These are phyloP conservation scores for Temnopleurus reevesii DNA, from an alignment of 53 echinoderm and acorn worm species.

Conservation along the genomic window DNA sequence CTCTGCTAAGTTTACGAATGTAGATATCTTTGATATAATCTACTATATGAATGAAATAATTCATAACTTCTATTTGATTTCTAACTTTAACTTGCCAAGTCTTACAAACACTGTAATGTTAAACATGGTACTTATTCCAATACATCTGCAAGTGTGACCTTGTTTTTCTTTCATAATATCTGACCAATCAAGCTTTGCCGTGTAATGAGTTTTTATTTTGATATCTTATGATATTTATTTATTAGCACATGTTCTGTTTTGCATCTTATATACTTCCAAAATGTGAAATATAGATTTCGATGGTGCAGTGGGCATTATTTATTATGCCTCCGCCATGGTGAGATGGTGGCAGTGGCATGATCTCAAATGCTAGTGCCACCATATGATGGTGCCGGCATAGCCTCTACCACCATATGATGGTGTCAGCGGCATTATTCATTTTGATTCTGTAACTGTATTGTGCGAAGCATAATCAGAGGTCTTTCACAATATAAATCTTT, in stretches of 20 bases:
- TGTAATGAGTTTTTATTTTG: constrained; percentile 23
- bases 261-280: not conserved
- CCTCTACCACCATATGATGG: too few relatives aligned
- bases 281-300: not conserved
- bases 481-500: too few relatives aligned
- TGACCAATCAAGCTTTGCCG: constrained; percentile 37
- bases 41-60: too few relatives aligned
- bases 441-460: not conserved
- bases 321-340: too few relatives aligned
- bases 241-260: constrained; percentile 12
- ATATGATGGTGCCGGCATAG: too few relatives aligned
- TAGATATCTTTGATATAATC: too few relatives aligned
- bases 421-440: not conserved
- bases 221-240: not conserved
- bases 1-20: too few relatives aligned
- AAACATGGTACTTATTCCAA: constrained; percentile 24
- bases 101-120: not conserved
- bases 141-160: not conserved
- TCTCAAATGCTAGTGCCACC: too few relatives aligned
- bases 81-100: not conserved
- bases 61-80: not conserved
- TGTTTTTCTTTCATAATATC: constrained; percentile 33
- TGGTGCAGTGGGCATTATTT: too few relatives aligned
- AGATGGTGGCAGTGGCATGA: too few relatives aligned
- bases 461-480: not conserved